These are phyloP conservation scores for Idaea straminata DNA, from an alignment of 2,888 invertebrate species.

Conservation along the genomic window DNA sequence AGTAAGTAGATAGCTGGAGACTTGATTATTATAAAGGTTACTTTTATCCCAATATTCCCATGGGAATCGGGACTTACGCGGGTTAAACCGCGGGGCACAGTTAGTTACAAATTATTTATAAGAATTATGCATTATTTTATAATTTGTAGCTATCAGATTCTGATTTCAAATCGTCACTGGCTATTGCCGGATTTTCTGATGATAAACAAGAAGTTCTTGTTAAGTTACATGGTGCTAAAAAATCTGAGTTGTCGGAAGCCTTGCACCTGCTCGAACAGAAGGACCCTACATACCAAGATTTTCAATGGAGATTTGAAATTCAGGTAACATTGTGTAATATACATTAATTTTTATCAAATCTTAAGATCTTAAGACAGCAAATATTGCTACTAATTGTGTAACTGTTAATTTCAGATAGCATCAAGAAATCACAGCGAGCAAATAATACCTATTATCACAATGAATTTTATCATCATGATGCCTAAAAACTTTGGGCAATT, in stretches of 20 bases:
- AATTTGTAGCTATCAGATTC: slow-evolving; percentile 57
- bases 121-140: slow-evolving; percentile 1
- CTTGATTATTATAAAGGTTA: too few species aligned
- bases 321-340: slow-evolving; percentile 44
- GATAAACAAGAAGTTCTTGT: slow-evolving; percentile 81
- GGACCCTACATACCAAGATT: slow-evolving; percentile 63
- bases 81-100: background rate
- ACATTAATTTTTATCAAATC: background rate
- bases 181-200: slow-evolving; percentile 79
- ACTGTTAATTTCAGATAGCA: slow-evolving; percentile 51
- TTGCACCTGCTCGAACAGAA: slow-evolving; percentile 67
- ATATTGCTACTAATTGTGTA: background rate
- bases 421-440: slow-evolving; percentile 50
- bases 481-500: slow-evolving; percentile 55
- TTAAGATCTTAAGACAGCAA: background rate
- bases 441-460: slow-evolving; percentile 60
- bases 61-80: too few species aligned
- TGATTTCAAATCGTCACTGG: slow-evolving; percentile 67
- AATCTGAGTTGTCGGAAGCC: slow-evolving; percentile 73
- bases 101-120: background rate
- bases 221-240: slow-evolving; percentile 80
- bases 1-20: too few species aligned
- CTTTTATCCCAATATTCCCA: too few species aligned
- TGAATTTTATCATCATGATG: slow-evolving; percentile 62
- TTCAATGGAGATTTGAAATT: slow-evolving; percentile 71